Evolutionary conservation across 2,113 vertebrate species (phyloP), one percentile per base, ranked within the genome.

Genomic region (Pitta sordida): DNA sequence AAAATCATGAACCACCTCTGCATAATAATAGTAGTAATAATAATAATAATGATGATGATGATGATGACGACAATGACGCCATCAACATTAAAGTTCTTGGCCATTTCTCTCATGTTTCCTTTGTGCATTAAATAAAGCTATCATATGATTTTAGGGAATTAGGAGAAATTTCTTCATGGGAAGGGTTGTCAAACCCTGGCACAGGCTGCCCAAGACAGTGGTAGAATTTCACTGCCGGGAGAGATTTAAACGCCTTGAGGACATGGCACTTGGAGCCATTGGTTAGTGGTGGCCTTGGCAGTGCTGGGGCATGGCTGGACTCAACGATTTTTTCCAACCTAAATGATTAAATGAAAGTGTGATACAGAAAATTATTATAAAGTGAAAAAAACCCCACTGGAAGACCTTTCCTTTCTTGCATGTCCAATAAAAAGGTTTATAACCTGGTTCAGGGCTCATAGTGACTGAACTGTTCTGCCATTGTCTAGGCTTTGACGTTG

Each of bases 351-450:
- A 24, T 6, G 11, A 67, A 46, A 60, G 52, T 60, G 27, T 29
- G 37, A n/a, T 26, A 41, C 0, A 17, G 13, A 86, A 83, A 20
- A 78, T 32, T 9, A 68, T 2, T 22, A 41, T 15, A 48, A 75
- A 7, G 22, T 74, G 44, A 63, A 78, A 65, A 44, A 37, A 6
- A 3, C n/a, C n/a, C n/a, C 17, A 43, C 43, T 27, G 10, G 24
- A 67, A 71, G 32, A 62, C 8, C 29, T 63, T 18, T 19, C 12
- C 10, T 39, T 55, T 67, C 55, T 55, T 70, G 53, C 43, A 37
- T 0, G 2, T 20, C 7, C 1, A 1, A 46, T 8, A 58, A 74
- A 7, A 4, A 39, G 16, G 46, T 58, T 71, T 63, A 15, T n/a
- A 74, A 69, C 5, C 6, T 10, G 70, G 15, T 44, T 51, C 24